Base-by-base conservation (phyloP, 1,140 invertebrate species). In the Bicyclus anynana region DNA sequence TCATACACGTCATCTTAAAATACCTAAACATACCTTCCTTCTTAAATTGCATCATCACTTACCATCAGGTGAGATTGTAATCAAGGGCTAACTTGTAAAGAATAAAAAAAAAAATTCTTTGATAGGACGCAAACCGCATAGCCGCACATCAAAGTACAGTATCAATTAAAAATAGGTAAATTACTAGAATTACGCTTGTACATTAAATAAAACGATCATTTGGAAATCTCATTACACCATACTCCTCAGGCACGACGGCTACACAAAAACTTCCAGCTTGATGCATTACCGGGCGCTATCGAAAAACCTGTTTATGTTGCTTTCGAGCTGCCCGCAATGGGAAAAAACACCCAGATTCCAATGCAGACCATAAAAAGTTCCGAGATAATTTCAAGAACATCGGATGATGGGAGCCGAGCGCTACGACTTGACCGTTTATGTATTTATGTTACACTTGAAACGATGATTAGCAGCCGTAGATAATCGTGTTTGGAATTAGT, bases 251-350 rank as follows among this genome's bases (percentile, higher is more conserved):
- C 74, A 70, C 73, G 76, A 83, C 80, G 84, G 74, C 78, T 75
- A 62, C 67, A 84, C 70, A 86, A 84, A 88, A 85, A 85, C 70
- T 61, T 80, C 69, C 81, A 71, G 70, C 62, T 74, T 86, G 83
- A 88, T 88, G 83, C 83, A 86, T 88, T 88, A 80, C 77, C 65
- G 77, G 74, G 77, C 85, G 77, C 80, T 86, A 86, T 88, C 85
- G 84, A 84, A 85, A 87, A 88, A 85, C 85, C 83, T 80, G 81
- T 86, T 88, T 81, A 72, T 77, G n/a, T n/a, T n/a, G 69, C 69
- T 71, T 83, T 75, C 77, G 74, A 79, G 75, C 74, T 77, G 74
- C 73, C 73, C 66, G 72, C 71, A 70, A 77, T 82, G 78, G 80
- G 76, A 85, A 88, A 88, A 87, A 87, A 82, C 69, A 80, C 64